Conservation (phyloP, 2,888 invertebrate genomes). For the Myopa tessellatipennis region DNA sequence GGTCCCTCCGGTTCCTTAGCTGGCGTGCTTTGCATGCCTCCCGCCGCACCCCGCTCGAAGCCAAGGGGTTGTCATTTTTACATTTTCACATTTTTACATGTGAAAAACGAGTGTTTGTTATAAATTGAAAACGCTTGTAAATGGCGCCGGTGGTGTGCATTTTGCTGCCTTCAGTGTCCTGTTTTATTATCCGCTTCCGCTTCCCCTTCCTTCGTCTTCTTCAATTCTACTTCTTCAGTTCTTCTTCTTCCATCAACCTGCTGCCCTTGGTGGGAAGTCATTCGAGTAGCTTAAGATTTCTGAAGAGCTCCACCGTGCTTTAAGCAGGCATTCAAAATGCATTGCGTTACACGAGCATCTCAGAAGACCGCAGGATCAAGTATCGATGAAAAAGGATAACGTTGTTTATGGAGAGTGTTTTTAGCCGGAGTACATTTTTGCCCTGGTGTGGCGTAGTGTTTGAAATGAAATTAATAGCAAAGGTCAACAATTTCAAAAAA, state of each 20-base stretch:
- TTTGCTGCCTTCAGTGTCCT: constrained; percentile 22
- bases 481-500: too few relatives aligned
- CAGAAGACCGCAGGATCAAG: too few relatives aligned
- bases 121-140: constrained; percentile 35
- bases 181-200: constrained; percentile 10
- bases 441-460: too few relatives aligned
- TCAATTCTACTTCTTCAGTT: background rate
- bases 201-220: background rate
- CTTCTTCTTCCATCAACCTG: background rate
- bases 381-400: too few relatives aligned
- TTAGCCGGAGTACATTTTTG: too few relatives aligned
- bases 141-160: constrained; percentile 28
- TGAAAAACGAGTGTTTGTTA: constrained; percentile 22
- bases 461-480: too few relatives aligned
- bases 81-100: background rate
- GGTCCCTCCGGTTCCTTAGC: background rate
- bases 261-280: background rate
- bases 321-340: too few relatives aligned
- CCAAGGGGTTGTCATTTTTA: background rate
- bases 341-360: too few relatives aligned
- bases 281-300: background rate
- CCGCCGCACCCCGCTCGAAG: background rate
- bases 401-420: too few relatives aligned
- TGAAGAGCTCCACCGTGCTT: too few relatives aligned
- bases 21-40: background rate